phyloP scores from a whole-genome alignment of 2,888 invertebrate species.

The Brachyopa scutellaris region DNA sequence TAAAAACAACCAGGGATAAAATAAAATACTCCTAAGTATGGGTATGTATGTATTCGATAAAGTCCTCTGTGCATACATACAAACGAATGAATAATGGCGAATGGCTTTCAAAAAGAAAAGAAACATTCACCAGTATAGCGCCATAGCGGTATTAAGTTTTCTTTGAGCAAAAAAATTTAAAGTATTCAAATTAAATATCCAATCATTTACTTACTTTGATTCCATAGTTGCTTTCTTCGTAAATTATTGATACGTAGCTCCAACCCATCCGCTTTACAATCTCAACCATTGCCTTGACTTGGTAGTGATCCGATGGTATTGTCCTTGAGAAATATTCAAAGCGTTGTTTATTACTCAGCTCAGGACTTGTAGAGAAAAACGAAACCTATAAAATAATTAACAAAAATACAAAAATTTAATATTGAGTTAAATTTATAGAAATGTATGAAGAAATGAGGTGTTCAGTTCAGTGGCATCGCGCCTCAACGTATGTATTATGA shows the following conservation, averaged over 20 bases:
- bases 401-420: constrained; percentile 1
- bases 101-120: no score
- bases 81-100: no score
- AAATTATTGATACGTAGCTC: constrained; percentile 97
- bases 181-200: no score
- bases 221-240: constrained; percentile 97
- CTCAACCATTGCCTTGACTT: constrained; percentile 97
- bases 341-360: constrained; percentile 95
- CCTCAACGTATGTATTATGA: no score
- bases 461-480: no score
- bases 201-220: constrained; percentile 88
- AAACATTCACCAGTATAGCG: neutral
- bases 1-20: neutral
- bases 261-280: constrained; percentile 93
- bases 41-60: no score
- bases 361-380: constrained; percentile 97
- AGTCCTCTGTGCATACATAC: no score
- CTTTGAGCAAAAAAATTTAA: no score
- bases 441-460: no score
- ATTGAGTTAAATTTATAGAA: no score
- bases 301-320: constrained; percentile 96
- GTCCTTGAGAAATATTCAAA: constrained; percentile 97
- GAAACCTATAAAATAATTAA: constrained; percentile 94
- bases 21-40: no score
- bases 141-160: neutral